A percentile compares a stretch with the other conserved stretches of the same genome.
phyloP scores from a whole-genome alignment of 2,113 vertebrate genomes.

The Phalacrocorax brasilianus region DNA sequence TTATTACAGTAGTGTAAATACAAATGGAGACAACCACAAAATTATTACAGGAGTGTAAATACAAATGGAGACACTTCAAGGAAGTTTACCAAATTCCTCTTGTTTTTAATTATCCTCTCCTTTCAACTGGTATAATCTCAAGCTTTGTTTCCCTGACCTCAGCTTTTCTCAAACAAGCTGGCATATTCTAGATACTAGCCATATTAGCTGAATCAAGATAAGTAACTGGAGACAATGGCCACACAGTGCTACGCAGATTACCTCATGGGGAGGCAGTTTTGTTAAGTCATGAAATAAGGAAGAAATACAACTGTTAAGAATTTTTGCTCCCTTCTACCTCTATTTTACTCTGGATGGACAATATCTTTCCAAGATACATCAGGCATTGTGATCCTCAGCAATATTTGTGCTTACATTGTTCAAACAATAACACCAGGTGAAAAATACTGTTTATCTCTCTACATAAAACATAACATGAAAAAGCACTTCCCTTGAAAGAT shows the following conservation, averaged over 20 bases:
- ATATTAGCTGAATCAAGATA: background rate
- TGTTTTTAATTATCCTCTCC: slow-evolving; percentile 1
- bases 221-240: background rate
- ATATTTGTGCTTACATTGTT: background rate
- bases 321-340: background rate
- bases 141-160: background rate
- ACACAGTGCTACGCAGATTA: background rate
- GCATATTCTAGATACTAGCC: background rate
- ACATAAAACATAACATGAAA: slow-evolving; percentile 20
- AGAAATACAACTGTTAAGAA: background rate
- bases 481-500: slow-evolving; percentile 40
- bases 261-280: background rate
- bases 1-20: background rate
- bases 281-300: background rate
- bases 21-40: background rate
- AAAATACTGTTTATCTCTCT: slow-evolving; percentile 47
- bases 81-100: background rate
- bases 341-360: background rate
- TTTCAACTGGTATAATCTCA: background rate
- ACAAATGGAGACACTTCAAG: background rate
- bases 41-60: background rate
- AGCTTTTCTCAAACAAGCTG: background rate
- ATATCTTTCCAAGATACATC: background rate
- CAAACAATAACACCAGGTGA: slow-evolving; percentile 1
- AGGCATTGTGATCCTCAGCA: background rate